Evolutionary conservation across 2,113 vertebrate genomes (phyloP).

Genomic region (Junco hyemalis): DNA sequence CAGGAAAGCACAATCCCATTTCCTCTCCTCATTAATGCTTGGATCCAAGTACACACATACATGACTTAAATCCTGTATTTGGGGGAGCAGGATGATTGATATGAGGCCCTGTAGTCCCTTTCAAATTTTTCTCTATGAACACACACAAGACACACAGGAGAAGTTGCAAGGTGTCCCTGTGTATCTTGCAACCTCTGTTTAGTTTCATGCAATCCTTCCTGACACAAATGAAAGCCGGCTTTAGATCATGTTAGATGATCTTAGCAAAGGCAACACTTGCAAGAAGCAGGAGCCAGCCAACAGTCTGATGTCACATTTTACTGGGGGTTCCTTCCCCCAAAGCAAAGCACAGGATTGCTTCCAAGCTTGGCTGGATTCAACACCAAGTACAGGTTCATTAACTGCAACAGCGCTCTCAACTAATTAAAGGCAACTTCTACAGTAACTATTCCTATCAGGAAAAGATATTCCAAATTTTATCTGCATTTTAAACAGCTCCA

Average conservation of each 20-base stretch:
- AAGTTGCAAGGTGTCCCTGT: not conserved
- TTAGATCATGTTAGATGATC: not conserved
- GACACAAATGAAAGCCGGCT: not conserved
- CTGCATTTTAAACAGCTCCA: slow-evolving; percentile 9
- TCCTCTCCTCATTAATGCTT: not conserved
- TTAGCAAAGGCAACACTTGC: not conserved
- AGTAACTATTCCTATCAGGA: not conserved
- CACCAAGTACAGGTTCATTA: not conserved
- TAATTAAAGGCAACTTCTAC: not conserved
- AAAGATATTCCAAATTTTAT: not conserved
- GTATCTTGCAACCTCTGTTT: not conserved
- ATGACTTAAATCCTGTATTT: not conserved
- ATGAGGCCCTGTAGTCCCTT: not conserved
- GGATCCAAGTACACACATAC: not conserved
- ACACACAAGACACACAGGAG: not conserved
- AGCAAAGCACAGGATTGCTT: not conserved
- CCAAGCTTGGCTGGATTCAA: not conserved
- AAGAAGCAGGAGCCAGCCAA: not conserved
- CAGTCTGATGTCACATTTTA: not conserved
- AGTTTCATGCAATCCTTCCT: not conserved
- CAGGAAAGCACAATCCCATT: not conserved
- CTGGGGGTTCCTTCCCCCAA: not conserved
- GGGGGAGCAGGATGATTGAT: not conserved
- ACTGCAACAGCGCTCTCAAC: not conserved
- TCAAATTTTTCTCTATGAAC: not conserved